Conservation (phyloP, 2,888 invertebrate genomes). For the Nycteola revayana region DNA sequence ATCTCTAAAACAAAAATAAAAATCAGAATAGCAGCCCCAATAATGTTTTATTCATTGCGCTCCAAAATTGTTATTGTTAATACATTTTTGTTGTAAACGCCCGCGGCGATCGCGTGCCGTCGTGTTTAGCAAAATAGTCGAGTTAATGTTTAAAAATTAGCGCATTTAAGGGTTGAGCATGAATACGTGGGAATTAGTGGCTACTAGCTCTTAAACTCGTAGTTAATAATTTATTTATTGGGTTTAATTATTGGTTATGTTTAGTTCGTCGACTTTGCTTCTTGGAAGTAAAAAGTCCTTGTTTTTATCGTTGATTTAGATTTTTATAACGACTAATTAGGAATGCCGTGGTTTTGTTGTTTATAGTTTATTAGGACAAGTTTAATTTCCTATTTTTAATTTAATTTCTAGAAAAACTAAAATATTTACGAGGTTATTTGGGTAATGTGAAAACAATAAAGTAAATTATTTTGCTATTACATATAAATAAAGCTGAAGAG, state of each 20-base stretch:
- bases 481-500: too few species aligned
- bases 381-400: too few species aligned
- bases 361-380: too few species aligned
- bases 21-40: conserved; percentile 22
- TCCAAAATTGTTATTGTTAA: conserved; percentile 57
- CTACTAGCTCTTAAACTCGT: conserved; percentile 21
- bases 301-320: too few species aligned
- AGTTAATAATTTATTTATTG: conserved; percentile 22
- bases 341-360: too few species aligned
- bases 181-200: conserved; percentile 50
- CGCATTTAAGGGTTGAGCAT: conserved; percentile 45
- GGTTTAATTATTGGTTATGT: background rate
- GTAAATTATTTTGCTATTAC: too few species aligned
- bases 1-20: conserved; percentile 30
- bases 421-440: too few species aligned
- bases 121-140: conserved; percentile 55
- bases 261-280: too few species aligned
- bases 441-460: too few species aligned
- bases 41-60: conserved; percentile 70
- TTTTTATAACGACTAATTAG: too few species aligned
- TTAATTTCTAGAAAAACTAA: too few species aligned
- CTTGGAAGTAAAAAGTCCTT: too few species aligned
- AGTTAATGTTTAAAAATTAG: conserved; percentile 65
- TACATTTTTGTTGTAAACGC: conserved; percentile 49
- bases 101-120: conserved; percentile 69